Evolutionary conservation across 1,140 invertebrate species (phyloP).

Genomic region (Drosophila nigrodunni): DNA sequence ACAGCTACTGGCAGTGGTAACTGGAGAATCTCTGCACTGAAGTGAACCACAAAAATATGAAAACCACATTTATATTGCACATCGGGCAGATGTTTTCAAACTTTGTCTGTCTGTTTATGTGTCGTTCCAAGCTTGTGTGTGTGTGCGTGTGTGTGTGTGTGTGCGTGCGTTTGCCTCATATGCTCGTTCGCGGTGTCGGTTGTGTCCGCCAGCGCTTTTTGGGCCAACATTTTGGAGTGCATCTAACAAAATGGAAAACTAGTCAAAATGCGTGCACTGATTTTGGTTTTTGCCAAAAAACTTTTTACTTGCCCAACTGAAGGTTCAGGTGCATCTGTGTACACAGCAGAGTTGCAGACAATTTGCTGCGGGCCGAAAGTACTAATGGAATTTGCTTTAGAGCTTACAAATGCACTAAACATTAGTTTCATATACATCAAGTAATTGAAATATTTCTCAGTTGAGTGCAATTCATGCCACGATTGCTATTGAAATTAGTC

Average conservation of each 20-base stretch:
- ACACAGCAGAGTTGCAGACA: conserved; percentile 28
- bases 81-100: conserved; percentile 75
- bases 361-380: conserved; percentile 16
- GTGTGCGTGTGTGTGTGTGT: background rate
- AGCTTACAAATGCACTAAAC: conserved; percentile 9
- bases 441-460: background rate
- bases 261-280: conserved; percentile 61
- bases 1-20: conserved; percentile 15
- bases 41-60: conserved; percentile 83
- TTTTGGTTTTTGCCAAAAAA: conserved; percentile 53
- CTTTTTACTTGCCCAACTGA: conserved; percentile 35
- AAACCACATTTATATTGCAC: conserved; percentile 82
- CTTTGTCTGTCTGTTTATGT: conserved; percentile 61
- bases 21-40: conserved; percentile 47
- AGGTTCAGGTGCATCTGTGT: conserved; percentile 6
- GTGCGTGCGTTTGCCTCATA: conserved; percentile 45
- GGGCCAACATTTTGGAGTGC: conserved; percentile 44
- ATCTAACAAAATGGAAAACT: conserved; percentile 43
- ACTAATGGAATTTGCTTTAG: conserved; percentile 21
- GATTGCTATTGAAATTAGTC: no score
- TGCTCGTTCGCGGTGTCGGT: conserved; percentile 63
- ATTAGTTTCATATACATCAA: background rate
- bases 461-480: background rate
- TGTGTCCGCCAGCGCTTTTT: conserved; percentile 55
- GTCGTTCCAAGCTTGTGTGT: conserved; percentile 3